Evolutionary conservation across 2,113 vertebrate genomes (phyloP), one percentile per base, ranked within the genome.

Genomic region (Epinephelus cyanopodus): DNA sequence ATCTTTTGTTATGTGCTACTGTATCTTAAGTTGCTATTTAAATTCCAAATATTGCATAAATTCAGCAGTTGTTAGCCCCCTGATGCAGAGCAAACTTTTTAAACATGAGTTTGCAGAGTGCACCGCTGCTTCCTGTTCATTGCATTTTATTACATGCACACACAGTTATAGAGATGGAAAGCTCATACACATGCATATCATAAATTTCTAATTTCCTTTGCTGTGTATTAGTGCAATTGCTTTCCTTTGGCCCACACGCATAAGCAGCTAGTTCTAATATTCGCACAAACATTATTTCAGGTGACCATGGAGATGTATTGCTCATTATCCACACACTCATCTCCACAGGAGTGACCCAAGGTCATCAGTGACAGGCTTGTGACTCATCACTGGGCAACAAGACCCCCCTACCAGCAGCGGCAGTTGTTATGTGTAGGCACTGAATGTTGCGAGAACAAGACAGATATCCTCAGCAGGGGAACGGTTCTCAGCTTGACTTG

Each of bases 201-300:
- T 76, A 74, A 79, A 80, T 74, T 75, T 79, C 53, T 67, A 72
- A 81, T 83, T 70, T 27, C 11, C 6, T 73, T 81, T 65, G 27
- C 21, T 69, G n/a, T 66, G 37, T 75, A 64, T 48, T 74, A 71
- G 9, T 73, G 23, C 1, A 54, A 12, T 23, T 27, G 58, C 18
- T 68, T 74, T 58, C 56, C 48, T 58, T 1, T 1, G 6, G 27
- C n/a, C 56, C 29, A 13, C 12, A 50, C 27, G 74, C 69, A 70
- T 13, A 29, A 39, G 6, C 69, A 47, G 27, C 57, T 12, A 12
- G 5, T 68, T 15, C 83, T 67, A 53, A 37, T 64, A 58, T 66
- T 74, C 23, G 3, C n/a, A 45, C 37, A 23, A 74, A 67, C 50
- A 29, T n/a, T 11, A 11, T 64, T 67, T 54, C 54, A 63, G 45